Base-by-base conservation (phyloP, 1,140 invertebrate species). In the Chlorops oryzae region DNA sequence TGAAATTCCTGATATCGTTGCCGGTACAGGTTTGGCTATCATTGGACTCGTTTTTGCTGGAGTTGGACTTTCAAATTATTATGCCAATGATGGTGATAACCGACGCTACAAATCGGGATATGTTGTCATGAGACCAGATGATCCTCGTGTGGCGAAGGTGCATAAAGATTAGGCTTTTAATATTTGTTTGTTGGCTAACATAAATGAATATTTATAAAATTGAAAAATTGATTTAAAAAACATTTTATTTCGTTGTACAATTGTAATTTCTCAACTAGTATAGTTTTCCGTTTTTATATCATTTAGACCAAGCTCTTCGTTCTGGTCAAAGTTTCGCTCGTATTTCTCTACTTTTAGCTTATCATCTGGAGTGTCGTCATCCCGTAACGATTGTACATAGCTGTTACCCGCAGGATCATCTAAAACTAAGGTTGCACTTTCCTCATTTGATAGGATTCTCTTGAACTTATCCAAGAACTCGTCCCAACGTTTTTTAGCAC, bases 341-440 rank as follows among this genome's bases (percentile, higher is more conserved):
- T 98, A 99, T 22, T 84, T 78, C 2, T 77, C 83, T 15, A 97
- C 83, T 32, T 74, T 82, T 39, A 99, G 72, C 58, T 83, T 80
- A 3, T 80, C 75, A 67, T 91, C 87, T 9, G 79, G 72, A 27
- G 63, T 57, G 15, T 85, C 82, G 47, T 86, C 84, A 23, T 87
- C 86, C 35, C 79, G 80, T 0, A 93, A 68, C 67, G 88, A 90
- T 77, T 97, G 92, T 34, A 98, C 75, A 71, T 96, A 98, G 61
- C 92, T 96, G 73, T 98, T 98, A 12, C 96, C 96, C 28, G 95
- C 90, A 12, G 95, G 92, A 77, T 99, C 96, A 74, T 98, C 91
- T 37, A 99, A 70, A 15, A 97, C 72, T 3, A 99, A 57, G 1
- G 88, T 94, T 32, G 85, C 75, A 4, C 76, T 43, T n/a, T 72